A percentile compares a stretch with the other conserved stretches of the same genome.
Conservation (phyloP, 2,888 invertebrate species). For the Bimastos eiseni region DNA sequence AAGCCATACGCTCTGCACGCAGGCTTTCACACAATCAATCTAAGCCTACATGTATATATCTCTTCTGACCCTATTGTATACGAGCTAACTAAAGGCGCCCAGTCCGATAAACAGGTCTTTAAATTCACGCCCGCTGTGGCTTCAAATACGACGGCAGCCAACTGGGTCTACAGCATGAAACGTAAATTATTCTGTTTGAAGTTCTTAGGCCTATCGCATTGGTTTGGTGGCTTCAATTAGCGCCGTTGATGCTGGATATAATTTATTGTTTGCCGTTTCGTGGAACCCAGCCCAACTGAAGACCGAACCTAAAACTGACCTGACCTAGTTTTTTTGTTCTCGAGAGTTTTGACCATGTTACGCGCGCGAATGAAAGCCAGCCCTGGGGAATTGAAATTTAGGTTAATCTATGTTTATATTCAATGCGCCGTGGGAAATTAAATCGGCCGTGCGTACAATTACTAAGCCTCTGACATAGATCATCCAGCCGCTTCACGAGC, state of each 20-base stretch:
- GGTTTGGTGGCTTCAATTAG: background rate
- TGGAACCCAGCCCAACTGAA: background rate
- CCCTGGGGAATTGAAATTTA: background rate
- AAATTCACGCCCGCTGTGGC: background rate
- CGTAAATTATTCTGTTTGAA: background rate
- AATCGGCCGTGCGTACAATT: background rate
- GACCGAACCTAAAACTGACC: background rate
- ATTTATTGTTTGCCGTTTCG: background rate
- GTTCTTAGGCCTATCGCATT: background rate
- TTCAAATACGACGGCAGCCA: background rate
- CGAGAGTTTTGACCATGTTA: background rate
- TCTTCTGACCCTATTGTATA: no score
- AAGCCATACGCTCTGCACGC: background rate
- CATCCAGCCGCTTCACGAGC: background rate
- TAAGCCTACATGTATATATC: no score
- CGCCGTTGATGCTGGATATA: background rate
- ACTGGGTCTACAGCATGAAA: background rate
- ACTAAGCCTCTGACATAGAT: no score
- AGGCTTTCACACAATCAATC: background rate
- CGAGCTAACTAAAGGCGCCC: background rate
- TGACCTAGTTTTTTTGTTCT: background rate
- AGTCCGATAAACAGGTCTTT: conserved; percentile 13
- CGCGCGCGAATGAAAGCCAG: background rate
- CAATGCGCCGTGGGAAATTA: background rate
- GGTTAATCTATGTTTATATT: background rate